Base-by-base conservation (phyloP, 2,797 vertebrate species). In the Sebastes melanostomus region DNA sequence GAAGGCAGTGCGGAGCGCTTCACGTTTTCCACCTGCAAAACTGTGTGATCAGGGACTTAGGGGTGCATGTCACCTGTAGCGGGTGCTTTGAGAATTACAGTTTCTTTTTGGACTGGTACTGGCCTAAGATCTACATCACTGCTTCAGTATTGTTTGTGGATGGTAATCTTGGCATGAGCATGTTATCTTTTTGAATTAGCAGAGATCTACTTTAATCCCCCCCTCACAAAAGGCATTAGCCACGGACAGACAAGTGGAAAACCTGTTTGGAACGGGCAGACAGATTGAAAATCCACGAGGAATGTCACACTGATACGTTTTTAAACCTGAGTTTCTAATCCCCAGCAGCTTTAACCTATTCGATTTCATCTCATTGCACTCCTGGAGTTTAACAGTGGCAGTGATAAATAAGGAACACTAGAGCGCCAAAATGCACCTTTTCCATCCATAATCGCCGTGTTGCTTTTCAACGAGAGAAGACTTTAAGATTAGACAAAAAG, bases 391-490 rank as follows among this genome's bases (percentile, higher is more conserved):
- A 38, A 69, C 34, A n/a, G 61, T 55, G 59, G 63, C 54, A 56
- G 20, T 80, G 75, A 84, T 55, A 52, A 78, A 86, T 81, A 54
- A 74, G 69, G 56, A 75, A 70, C 8, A 65, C 72, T 27, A 59
- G 6, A 3, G 52, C 34, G 24, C 13, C 55, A 55, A 72, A 79
- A 58, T n/a, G 6, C n/a, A 65, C 7, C 16, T 66, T 78, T 73
- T 79, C 42, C 29, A 22, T 46, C 32, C 55, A n/a, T 36, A 66
- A 24, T 22, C 5, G 0, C 55, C 67, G 20, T 13, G 24, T 36
- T 76, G 32, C 4, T 60, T 77, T 73, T 59, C 34, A 78, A 5
- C 22, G 11, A 52, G 8, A 46, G 5, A 72, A 13, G 24, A 55
- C 29, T 67, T 74, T n/a, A 29, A 68, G 22, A 65, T 80, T 24